phyloP scores from a whole-genome alignment of 1,140 invertebrate species.

The Achroia grisella region DNA sequence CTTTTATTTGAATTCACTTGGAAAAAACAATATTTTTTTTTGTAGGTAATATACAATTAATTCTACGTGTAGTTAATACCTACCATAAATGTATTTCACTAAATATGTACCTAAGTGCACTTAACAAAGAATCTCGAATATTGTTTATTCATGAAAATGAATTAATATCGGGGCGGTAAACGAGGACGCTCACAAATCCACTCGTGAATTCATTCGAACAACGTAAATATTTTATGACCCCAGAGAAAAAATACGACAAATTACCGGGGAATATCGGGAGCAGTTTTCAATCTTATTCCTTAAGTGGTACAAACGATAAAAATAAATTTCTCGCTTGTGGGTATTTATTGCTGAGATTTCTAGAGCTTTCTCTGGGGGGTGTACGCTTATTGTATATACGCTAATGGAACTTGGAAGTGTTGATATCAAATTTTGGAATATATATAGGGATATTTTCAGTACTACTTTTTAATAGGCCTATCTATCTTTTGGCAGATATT shows the following conservation, averaged over 20 bases:
- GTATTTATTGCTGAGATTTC: slow-evolving; percentile 70
- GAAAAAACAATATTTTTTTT: too few relatives aligned
- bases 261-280: slow-evolving; percentile 63
- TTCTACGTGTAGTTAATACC: too few relatives aligned
- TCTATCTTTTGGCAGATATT: too few relatives aligned
- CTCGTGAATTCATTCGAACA: slow-evolving; percentile 52
- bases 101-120: too few relatives aligned
- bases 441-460: too few relatives aligned
- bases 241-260: slow-evolving; percentile 60
- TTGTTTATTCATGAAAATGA: slow-evolving; percentile 52
- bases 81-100: too few relatives aligned
- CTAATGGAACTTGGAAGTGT: neutral
- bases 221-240: slow-evolving; percentile 69
- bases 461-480: too few relatives aligned
- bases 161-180: slow-evolving; percentile 52
- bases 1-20: too few relatives aligned
- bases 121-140: neutral
- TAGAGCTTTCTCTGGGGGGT: slow-evolving; percentile 23
- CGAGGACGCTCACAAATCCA: slow-evolving; percentile 38
- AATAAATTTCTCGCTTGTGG: slow-evolving; percentile 67
- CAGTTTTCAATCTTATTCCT: slow-evolving; percentile 69
- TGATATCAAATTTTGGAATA: too few relatives aligned
- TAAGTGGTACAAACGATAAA: slow-evolving; percentile 71
- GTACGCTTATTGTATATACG: neutral
- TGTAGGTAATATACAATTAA: too few relatives aligned